A percentile compares a stretch with the other conserved stretches of the same genome.
Conservation (phyloP, 2,797 vertebrate genomes). For the Coreius guichenoti region DNA sequence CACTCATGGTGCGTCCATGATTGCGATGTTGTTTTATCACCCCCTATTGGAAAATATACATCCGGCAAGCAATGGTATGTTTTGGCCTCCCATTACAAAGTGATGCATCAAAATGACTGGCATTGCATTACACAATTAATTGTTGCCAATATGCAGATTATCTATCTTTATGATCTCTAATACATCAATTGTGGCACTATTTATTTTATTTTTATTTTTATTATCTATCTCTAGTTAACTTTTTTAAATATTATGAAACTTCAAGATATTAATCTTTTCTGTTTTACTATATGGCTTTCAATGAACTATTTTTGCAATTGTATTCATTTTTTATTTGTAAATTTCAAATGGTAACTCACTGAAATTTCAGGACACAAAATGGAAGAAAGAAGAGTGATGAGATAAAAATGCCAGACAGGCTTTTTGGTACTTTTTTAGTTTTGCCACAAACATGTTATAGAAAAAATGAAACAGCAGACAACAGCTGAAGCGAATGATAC, state of each 20-base stretch:
- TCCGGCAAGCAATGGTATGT: background rate
- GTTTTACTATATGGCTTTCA: background rate
- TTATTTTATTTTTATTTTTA: background rate
- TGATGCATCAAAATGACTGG: background rate
- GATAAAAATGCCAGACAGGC: background rate
- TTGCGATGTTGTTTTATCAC: background rate
- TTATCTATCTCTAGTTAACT: background rate
- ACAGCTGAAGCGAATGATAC: background rate
- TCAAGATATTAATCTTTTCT: background rate
- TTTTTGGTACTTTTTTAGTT: background rate
- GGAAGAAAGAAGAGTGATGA: background rate
- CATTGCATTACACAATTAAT: background rate
- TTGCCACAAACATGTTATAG: background rate
- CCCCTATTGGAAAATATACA: slow-evolving; percentile 14
- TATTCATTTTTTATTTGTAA: too few species aligned
- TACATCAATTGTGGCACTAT: background rate
- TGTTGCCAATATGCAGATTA: background rate
- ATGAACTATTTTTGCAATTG: background rate
- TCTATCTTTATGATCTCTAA: background rate
- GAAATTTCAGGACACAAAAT: background rate
- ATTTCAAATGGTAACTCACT: background rate
- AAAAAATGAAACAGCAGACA: background rate
- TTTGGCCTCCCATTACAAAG: background rate
- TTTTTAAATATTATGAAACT: background rate
- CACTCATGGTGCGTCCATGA: background rate